phyloP scores from a whole-genome alignment of 2,113 vertebrate genomes.

The Cottus gobio region DNA sequence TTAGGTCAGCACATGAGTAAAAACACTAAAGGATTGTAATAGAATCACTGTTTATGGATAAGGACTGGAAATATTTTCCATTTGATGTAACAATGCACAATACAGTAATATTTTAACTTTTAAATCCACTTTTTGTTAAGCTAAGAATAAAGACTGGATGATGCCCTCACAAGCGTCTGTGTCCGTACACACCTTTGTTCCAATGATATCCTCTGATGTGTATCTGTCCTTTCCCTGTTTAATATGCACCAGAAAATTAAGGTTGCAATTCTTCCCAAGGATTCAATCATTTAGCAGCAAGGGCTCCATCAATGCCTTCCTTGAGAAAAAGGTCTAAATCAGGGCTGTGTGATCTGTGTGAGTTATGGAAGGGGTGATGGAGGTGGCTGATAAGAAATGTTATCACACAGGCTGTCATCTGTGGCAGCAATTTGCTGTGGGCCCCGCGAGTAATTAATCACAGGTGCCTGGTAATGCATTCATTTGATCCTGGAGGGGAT shows the following conservation, averaged over 20 bases:
- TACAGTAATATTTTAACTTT: background rate
- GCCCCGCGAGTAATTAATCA: constrained; percentile 74
- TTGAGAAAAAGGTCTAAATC: constrained; percentile 38
- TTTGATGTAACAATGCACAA: background rate
- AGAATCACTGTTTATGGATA: background rate
- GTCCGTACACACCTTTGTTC: background rate
- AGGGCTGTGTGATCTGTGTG: constrained; percentile 32
- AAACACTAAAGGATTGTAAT: background rate
- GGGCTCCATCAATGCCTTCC: constrained; percentile 30
- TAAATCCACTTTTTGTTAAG: background rate
- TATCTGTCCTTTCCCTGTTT: background rate
- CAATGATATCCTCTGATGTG: background rate
- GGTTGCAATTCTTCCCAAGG: background rate
- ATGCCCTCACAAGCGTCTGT: background rate
- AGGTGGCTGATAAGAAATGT: constrained; percentile 67
- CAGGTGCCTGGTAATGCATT: constrained; percentile 53
- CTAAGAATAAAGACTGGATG: background rate
- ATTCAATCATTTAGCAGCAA: constrained; percentile 26
- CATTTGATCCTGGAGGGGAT: constrained; percentile 46
- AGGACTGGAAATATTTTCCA: background rate
- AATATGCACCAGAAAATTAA: background rate
- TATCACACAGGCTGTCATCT: constrained; percentile 67
- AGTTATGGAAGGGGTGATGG: constrained; percentile 48
- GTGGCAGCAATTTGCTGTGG: constrained; percentile 58
- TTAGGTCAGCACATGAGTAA: background rate